A percentile compares a stretch with the other conserved stretches of the same genome.
Conservation (phyloP, 2,113 vertebrate species). For the Myrmecobius fasciatus region DNA sequence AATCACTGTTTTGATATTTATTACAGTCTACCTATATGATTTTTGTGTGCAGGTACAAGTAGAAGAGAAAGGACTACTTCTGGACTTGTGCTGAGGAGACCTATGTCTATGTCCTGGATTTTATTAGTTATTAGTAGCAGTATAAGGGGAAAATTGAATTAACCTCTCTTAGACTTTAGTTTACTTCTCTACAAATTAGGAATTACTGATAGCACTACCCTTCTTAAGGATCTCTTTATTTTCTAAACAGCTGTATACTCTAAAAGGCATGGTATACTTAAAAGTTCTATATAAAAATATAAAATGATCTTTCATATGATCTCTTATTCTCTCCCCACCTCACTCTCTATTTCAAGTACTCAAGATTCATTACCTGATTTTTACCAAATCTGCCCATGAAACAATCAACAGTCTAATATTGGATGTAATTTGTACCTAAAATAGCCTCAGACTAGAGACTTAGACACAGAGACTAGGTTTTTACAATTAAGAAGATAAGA, state of each 20-base stretch:
- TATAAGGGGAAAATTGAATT: not conserved
- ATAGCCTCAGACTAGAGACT: not conserved
- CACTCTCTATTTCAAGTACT: not conserved
- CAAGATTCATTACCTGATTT: slow-evolving; percentile 5
- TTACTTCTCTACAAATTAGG: slow-evolving; percentile 32
- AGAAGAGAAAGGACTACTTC: slow-evolving; percentile 30
- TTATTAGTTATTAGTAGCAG: not conserved
- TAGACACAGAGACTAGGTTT: not conserved
- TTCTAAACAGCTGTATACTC: not conserved
- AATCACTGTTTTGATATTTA: not conserved
- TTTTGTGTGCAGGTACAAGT: not conserved
- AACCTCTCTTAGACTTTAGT: slow-evolving; percentile 13
- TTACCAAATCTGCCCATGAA: not conserved
- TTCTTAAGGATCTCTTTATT: not conserved
- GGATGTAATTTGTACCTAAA: not conserved
- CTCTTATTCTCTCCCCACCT: not conserved
- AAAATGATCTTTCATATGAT: not conserved
- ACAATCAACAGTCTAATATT: not conserved
- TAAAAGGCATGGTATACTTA: not conserved
- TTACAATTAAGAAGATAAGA: not conserved
- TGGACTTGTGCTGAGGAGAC: not conserved
- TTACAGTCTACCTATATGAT: not conserved
- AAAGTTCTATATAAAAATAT: not conserved
- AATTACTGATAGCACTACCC: not conserved
- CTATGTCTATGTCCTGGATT: not conserved